Percentiles rank a stretch among this genome's conserved stretches.
These are phyloP conservation scores for Neolamprologus kungweensis DNA, from an alignment of 2,113 vertebrate species.

Conservation along the genomic window DNA sequence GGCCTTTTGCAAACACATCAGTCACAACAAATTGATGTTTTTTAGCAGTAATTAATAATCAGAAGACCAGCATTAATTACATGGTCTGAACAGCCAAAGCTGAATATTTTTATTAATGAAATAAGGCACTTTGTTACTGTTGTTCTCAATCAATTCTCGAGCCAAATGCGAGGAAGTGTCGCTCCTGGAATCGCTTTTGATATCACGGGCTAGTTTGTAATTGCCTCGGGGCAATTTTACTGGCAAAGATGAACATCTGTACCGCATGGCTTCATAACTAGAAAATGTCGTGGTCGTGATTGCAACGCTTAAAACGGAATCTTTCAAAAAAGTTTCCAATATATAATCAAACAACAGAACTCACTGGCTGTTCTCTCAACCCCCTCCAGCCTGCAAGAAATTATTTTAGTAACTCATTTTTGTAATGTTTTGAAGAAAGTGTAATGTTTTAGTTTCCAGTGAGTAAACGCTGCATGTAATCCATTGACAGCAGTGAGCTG, in stretches of 20 bases:
- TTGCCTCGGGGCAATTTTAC: background rate
- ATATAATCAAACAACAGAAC: background rate
- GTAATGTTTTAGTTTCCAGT: slow-evolving; percentile 19
- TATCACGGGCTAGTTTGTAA: background rate
- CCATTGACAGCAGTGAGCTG: background rate
- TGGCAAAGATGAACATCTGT: slow-evolving; percentile 5
- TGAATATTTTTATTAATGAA: background rate
- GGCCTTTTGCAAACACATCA: background rate
- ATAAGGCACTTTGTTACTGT: background rate
- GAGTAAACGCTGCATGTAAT: background rate
- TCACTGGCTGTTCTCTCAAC: background rate
- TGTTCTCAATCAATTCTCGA: background rate
- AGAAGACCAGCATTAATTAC: background rate
- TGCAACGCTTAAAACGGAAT: background rate
- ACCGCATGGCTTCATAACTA: background rate
- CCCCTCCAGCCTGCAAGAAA: background rate
- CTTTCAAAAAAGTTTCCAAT: background rate
- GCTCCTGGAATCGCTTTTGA: background rate
- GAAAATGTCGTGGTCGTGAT: background rate
- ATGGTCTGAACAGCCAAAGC: background rate
- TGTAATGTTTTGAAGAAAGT: background rate
- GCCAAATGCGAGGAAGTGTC: background rate
- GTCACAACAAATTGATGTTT: background rate
- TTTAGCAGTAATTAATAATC: background rate
- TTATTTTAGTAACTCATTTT: background rate